Evolutionary conservation across 1,140 invertebrate species (phyloP).

Genomic region (Pissodes strobi): DNA sequence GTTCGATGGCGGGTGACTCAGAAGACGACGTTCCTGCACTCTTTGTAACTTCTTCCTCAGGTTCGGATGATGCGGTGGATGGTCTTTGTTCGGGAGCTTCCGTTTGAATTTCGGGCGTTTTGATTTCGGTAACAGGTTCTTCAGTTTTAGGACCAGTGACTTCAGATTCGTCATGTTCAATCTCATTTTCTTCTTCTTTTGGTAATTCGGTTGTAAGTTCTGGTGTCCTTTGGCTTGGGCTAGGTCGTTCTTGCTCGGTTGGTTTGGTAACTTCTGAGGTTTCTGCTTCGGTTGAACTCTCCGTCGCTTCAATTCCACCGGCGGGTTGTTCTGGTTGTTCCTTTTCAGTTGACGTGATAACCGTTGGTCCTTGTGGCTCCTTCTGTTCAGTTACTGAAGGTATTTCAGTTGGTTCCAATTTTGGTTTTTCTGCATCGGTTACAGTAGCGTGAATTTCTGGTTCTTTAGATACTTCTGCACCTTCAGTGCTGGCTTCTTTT

Average conservation of each 20-base stretch:
- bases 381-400: constrained; percentile 2
- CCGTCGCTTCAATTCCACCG: no score
- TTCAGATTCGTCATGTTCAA: constrained; percentile 31
- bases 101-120: not conserved
- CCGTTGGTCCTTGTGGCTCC: not conserved
- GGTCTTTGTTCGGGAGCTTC: not conserved
- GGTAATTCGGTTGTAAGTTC: constrained; percentile 21
- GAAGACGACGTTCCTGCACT: no score
- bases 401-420: not conserved
- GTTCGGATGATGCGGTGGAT: not conserved
- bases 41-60: constrained; percentile 11
- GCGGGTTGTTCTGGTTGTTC: not conserved
- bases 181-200: constrained; percentile 34
- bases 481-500: constrained; percentile 14
- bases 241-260: not conserved
- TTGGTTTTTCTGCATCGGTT: not conserved
- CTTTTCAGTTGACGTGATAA: not conserved
- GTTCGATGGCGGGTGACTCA: no score
- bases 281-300: constrained; percentile 6
- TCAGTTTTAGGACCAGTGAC: constrained; percentile 5
- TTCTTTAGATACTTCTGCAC: constrained; percentile 8
- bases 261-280: not conserved
- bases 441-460: not conserved
- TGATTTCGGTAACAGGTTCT: constrained; percentile 9
- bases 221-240: not conserved